Percentiles rank a stretch among this genome's conserved stretches.
These are phyloP conservation scores for Armadillidium nasatum DNA, from an alignment of 1,140 invertebrate genomes.

Conservation along the genomic window DNA sequence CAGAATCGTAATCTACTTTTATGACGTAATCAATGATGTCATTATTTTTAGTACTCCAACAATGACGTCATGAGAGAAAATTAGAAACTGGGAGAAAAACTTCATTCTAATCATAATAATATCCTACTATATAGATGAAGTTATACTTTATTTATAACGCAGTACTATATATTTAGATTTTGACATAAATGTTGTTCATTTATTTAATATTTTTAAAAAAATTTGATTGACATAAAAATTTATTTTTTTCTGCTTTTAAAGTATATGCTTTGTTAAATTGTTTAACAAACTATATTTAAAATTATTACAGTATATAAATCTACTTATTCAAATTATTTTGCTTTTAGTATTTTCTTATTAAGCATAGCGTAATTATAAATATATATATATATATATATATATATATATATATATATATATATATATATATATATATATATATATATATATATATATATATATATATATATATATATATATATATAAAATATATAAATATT, in stretches of 20 bases:
- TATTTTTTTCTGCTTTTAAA: slow-evolving; percentile 6
- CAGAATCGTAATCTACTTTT: neutral
- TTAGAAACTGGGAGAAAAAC: neutral
- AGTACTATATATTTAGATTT: no score
- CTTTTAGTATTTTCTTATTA: neutral
- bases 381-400: slow-evolving; percentile 1
- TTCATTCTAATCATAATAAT: no score
- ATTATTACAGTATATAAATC: neutral
- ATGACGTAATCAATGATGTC: neutral
- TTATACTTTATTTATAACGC: no score
- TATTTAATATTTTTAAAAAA: neutral
- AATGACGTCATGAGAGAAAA: neutral
- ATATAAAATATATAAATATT: neutral
- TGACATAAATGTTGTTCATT: neutral
- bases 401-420: slow-evolving; percentile 15
- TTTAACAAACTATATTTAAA: neutral
- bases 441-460: slow-evolving; percentile 8
- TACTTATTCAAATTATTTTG: neutral
- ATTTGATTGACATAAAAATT: neutral
- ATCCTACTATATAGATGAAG: no score
- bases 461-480: neutral
- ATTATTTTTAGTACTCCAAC: neutral
- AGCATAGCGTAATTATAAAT: neutral
- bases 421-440: slow-evolving; percentile 15
- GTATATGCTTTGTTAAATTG: neutral